Conservation (phyloP, 2,113 vertebrate genomes). For the Promerops cafer region DNA sequence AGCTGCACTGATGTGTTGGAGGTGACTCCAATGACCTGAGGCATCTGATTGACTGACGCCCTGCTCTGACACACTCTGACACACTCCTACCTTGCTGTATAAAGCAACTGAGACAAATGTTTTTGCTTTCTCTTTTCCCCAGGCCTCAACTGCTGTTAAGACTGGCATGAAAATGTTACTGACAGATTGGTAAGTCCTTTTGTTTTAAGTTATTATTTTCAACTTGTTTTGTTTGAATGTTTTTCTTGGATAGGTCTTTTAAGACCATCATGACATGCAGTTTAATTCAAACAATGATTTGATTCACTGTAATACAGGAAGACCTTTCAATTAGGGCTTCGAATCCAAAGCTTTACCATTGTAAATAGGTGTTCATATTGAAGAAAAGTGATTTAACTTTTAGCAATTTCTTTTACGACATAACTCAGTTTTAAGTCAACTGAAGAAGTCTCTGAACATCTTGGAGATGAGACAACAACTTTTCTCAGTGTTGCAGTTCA, state of each 20-base stretch:
- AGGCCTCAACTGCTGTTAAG: background rate
- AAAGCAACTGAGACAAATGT: background rate
- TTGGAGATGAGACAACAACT: background rate
- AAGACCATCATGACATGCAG: background rate
- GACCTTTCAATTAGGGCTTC: background rate
- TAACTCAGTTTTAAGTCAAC: background rate
- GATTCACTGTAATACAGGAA: background rate
- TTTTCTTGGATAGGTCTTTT: background rate
- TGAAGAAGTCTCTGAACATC: background rate
- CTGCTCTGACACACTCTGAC: no score
- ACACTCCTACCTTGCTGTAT: background rate
- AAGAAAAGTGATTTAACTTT: background rate
- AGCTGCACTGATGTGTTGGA: background rate
- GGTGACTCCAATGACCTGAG: background rate
- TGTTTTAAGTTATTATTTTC: background rate
- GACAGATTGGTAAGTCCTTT: constrained; percentile 30
- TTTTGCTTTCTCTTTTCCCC: background rate
- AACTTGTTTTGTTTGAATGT: background rate
- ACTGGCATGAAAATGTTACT: background rate
- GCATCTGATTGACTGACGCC: background rate
- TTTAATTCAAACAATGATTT: background rate
- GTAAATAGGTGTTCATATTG: background rate
- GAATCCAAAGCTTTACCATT: background rate
- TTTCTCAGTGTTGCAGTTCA: background rate
- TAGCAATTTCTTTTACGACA: background rate